Conservation (phyloP, 23 tunicate genomes). For the Ciona savignyi region DNA sequence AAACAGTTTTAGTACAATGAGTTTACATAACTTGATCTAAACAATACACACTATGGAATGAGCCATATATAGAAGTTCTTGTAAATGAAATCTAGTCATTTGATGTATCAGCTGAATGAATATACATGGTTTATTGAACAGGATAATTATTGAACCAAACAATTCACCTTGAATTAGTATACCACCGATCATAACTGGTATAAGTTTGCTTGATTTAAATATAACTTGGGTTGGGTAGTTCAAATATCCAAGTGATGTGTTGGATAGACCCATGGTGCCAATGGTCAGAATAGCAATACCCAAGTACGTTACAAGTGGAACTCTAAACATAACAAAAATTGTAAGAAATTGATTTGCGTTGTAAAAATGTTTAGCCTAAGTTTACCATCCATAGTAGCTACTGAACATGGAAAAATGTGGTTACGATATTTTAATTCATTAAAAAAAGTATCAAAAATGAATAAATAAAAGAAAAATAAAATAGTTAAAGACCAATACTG, state of each 20-base stretch:
- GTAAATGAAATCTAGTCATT: too few species aligned
- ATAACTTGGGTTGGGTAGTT: constrained; percentile 88
- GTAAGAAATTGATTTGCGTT: too few species aligned
- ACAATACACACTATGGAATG: too few species aligned
- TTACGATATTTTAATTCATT: background rate
- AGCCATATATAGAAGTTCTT: too few species aligned
- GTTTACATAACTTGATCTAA: too few species aligned
- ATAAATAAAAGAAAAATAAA: background rate
- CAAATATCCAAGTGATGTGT: constrained; percentile 63
- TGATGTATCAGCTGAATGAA: too few species aligned
- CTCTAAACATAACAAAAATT: constrained; percentile 24
- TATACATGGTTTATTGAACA: too few species aligned
- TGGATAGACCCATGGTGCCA: constrained; percentile 78
- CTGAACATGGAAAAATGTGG: too few species aligned
- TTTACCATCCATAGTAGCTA: too few species aligned
- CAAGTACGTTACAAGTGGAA: constrained; percentile 36
- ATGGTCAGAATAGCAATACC: constrained; percentile 62
- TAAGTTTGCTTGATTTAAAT: constrained; percentile 81
- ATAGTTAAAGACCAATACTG: background rate
- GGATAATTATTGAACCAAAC: too few species aligned
- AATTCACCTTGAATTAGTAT: constrained; percentile 56
- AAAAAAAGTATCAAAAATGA: background rate
- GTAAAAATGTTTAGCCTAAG: too few species aligned
- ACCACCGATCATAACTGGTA: constrained; percentile 87
- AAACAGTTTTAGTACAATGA: background rate